phyloP scores from a whole-genome alignment of 1,140 invertebrate species.

The Paracyclopina nana region DNA sequence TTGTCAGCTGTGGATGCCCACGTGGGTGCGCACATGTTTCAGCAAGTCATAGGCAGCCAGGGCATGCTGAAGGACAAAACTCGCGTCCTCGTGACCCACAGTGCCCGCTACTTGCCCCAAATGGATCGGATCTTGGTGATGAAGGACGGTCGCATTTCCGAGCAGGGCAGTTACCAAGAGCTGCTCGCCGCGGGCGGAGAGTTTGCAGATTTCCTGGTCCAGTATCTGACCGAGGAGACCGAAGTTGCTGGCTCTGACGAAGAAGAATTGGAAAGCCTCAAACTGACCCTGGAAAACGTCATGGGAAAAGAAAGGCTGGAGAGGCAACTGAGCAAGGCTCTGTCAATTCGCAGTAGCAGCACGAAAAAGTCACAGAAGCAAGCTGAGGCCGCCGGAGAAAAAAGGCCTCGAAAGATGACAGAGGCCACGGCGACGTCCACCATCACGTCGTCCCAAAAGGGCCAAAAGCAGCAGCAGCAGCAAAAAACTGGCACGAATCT shows the following conservation, averaged over 20 bases:
- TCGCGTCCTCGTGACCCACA: conserved; percentile 62
- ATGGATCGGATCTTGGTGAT: conserved; percentile 32
- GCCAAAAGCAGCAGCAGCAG: not conserved
- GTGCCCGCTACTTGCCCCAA: conserved; percentile 35
- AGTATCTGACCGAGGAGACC: conserved; percentile 24
- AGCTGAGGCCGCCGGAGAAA: not conserved
- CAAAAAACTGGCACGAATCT: not conserved
- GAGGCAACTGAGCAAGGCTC: not conserved
- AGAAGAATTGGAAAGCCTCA: conserved; percentile 21
- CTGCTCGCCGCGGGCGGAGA: conserved; percentile 25
- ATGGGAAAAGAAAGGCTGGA: not conserved
- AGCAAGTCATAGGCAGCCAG: conserved; percentile 21
- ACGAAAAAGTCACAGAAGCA: not conserved
- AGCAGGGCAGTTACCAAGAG: conserved; percentile 27
- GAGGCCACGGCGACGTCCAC: not conserved
- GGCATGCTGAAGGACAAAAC: conserved; percentile 41
- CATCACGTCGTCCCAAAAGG: too few species aligned
- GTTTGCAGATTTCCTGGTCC: conserved; percentile 30
- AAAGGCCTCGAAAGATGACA: not conserved
- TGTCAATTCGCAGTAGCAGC: conserved; percentile 5
- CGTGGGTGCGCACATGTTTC: conserved; percentile 29
- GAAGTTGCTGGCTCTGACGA: conserved; percentile 21
- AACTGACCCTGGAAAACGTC: not conserved
- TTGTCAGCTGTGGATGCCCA: conserved; percentile 32
- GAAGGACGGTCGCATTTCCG: conserved; percentile 29